Base-by-base conservation (phyloP, 2,797 vertebrate species). In the Cyclura pinguis region DNA sequence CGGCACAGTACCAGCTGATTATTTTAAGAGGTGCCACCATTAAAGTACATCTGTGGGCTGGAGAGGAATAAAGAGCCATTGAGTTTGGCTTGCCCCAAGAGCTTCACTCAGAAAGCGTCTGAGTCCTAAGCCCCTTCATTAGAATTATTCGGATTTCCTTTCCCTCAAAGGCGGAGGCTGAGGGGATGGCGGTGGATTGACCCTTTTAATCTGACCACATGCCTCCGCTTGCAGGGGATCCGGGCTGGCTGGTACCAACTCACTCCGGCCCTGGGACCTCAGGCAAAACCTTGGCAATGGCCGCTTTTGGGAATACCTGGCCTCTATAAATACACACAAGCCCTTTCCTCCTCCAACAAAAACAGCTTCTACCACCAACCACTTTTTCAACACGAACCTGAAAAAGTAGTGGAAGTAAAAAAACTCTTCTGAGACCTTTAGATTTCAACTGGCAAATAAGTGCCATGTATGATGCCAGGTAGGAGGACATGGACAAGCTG, bases 191-290 rank as follows among this genome's bases (percentile, higher is more conserved):
- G 16, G 93, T 64, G 94, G 95, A 89, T 95, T 94, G 91, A 93
- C 96, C 97, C 96, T 98, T 83, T 97, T 98, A 97, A 95, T 96
- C 92, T 96, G 91, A 96, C 98, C 98, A 99, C 98, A 98, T 98
- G 98, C 97, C 97, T 97, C 97, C 95, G 98, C 98, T 98, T 62
- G 59, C 98, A 98, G 97, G 85, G 95, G 96, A 87, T 94, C 88
- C 95, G 93, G 88, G 92, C 95, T 89, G 42, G 77, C 94, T 93
- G 88, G 96, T 96, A 97, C 96, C 96, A 96, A 94, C 94, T 91
- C 92, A 91, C 94, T 78, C 94, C 89, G 92, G 92, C 95, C 93
- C 93, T 85, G 93, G 90, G 89, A 91, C 85, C 77, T 88, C 89
- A 0, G 52, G 47, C 91, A 95, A 96, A 95, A 95, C 93, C 95